phyloP scores from a whole-genome alignment of 2,113 vertebrate species.

The Cygnus atratus region DNA sequence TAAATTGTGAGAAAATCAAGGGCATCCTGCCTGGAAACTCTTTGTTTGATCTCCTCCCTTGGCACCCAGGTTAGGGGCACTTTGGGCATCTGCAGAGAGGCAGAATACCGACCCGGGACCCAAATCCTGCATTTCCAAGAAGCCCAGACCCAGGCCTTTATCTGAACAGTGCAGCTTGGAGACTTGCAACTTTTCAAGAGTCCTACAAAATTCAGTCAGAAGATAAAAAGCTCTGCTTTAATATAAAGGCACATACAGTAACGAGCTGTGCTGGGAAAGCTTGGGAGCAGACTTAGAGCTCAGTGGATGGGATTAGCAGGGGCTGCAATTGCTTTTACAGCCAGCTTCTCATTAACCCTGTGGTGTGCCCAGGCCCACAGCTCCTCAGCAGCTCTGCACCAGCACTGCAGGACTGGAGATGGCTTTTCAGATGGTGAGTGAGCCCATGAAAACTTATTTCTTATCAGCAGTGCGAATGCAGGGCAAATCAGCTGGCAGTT shows the following conservation, averaged over 20 bases:
- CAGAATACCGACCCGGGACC: not conserved
- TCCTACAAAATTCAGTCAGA: not conserved
- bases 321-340: constrained; percentile 32
- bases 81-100: not conserved
- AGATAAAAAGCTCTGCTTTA: not conserved
- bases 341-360: not conserved
- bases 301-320: constrained; percentile 20
- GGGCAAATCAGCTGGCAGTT: not conserved
- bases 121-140: not conserved
- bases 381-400: not conserved
- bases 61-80: rapidly evolving
- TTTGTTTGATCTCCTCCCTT: not conserved
- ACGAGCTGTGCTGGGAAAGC: not conserved
- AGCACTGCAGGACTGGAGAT: not conserved
- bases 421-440: not conserved
- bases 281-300: not conserved
- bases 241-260: not conserved
- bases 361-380: not conserved
- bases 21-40: not conserved
- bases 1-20: not conserved
- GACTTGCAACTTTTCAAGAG: not conserved
- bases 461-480: not conserved
- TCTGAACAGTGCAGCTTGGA: constrained; percentile 15
- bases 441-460: not conserved
- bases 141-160: not conserved